phyloP scores from a whole-genome alignment of 2,888 invertebrate genomes.

The Achlya flavicornis region DNA sequence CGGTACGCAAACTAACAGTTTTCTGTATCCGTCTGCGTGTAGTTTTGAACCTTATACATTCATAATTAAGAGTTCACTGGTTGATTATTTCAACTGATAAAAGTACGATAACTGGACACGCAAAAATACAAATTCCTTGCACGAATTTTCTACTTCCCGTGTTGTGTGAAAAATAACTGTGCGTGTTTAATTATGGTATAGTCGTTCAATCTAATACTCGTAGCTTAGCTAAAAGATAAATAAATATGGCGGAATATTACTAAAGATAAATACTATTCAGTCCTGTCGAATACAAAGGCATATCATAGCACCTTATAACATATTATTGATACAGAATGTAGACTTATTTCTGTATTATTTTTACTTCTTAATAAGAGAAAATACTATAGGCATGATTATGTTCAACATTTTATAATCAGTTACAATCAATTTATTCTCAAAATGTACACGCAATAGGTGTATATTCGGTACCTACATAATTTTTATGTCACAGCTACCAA shows the following conservation, averaged over 20 bases:
- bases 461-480: no score
- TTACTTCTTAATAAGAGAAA: no score
- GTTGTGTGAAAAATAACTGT: slow-evolving; percentile 7
- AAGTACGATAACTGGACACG: not conserved
- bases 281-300: no score
- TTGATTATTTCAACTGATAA: not conserved
- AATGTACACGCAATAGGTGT: no score
- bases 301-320: no score
- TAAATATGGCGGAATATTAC: not conserved
- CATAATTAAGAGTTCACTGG: slow-evolving; percentile 7
- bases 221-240: not conserved
- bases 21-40: not conserved
- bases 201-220: not conserved
- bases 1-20: not conserved
- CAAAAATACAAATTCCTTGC: not conserved
- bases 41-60: not conserved
- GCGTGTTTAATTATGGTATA: not conserved
- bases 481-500: no score
- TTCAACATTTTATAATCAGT: no score
- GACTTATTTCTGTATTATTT: no score
- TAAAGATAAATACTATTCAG: not conserved
- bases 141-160: slow-evolving; percentile 3
- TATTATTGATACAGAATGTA: no score
- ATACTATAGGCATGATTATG: no score
- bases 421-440: no score